phyloP scores from a whole-genome alignment of 2,113 vertebrate species.

The Azemiops feae region DNA sequence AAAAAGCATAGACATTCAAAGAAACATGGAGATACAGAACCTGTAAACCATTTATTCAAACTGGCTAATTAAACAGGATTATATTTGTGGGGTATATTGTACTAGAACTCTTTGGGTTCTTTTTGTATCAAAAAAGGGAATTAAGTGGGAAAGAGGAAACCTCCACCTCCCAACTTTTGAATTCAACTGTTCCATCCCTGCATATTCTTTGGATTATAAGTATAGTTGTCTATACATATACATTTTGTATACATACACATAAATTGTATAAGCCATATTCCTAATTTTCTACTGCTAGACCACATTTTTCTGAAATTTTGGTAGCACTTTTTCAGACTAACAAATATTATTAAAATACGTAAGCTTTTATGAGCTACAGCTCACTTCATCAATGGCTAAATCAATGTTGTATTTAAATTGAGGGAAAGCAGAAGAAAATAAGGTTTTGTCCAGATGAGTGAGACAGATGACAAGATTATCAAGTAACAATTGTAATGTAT shows the following conservation, averaged over 20 bases:
- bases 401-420: neutral
- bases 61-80: conserved; percentile 11
- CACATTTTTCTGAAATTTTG: neutral
- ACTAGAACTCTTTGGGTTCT: neutral
- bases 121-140: neutral
- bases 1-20: conserved; percentile 13
- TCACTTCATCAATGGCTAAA: neutral
- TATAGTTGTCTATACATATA: neutral
- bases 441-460: neutral
- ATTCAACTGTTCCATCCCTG: neutral
- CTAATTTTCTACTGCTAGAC: neutral
- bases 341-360: neutral
- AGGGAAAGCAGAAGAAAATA: neutral
- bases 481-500: neutral
- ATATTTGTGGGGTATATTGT: neutral
- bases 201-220: neutral
- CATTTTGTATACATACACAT: neutral
- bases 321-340: neutral
- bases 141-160: neutral
- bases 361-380: neutral
- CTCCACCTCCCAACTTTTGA: neutral
- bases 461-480: neutral
- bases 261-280: neutral
- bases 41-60: neutral
- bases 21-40: conserved; percentile 4